Evolutionary conservation across 2,888 invertebrate species (phyloP), one percentile per base, ranked within the genome.

Genomic region (Agrilus biguttatus): DNA sequence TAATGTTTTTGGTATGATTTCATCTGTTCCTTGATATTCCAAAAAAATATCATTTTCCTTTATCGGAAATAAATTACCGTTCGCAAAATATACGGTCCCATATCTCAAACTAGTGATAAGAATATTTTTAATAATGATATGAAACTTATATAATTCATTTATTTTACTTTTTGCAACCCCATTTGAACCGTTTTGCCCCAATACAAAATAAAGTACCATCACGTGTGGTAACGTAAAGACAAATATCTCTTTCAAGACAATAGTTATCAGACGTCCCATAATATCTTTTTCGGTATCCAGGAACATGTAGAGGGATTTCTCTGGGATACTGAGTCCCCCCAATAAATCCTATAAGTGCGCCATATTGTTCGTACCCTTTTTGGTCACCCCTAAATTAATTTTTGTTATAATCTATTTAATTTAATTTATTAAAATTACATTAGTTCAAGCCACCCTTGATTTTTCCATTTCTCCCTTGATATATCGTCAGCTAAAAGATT

Each of bases 311-410:
- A 53, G 56, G 56, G 57, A 51, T 48, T 32, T 59, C 57, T 17
- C 68, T 70, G 28, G 65, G 55, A 2, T 59, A 61, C 39, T 69
- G 61, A 44, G 66, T 70, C 1, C 70, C 61, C 41, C 66, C 67
- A 44, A 80, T 57, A 14, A 71, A 70, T 0, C 82, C 83, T 48
- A 73, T 68, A 14, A 78, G 54, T 1, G 70, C 65, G 5, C 83
- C 83, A 64, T 73, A 81, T 55, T 81, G 81, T 47, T 75, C 66
- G 61, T 74, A 78, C 39, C 77, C 75, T 3, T 63, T 38, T 39
- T 56, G 52, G 40, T 57, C 53, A 5, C 55, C 54, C 8, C 66
- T 66, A 43, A 39, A 57, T 57, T 14, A 41, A 21, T 28, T 28
- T 28, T 1, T 10, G 10, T 28, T 5, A 10, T 4, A 28, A 6